phyloP scores from a whole-genome alignment of 2,797 vertebrate genomes.

The Atherinosoma microstoma region DNA sequence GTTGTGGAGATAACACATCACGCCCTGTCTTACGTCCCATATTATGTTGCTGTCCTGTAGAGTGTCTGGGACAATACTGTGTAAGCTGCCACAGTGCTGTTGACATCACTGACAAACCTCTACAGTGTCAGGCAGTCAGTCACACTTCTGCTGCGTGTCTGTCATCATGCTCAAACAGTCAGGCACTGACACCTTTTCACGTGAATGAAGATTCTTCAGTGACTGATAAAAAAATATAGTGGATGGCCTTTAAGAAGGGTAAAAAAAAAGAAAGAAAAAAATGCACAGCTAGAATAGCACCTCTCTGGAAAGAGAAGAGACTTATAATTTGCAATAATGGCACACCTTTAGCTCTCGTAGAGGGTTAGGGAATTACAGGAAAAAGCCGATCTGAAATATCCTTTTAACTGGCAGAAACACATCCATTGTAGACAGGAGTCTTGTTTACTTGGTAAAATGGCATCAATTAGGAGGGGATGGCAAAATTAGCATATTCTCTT shows the following conservation, averaged over 20 bases:
- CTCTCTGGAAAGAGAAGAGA: constrained; percentile 84
- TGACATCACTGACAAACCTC: constrained; percentile 79
- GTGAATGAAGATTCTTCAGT: constrained; percentile 85
- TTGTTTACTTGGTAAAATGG: constrained; percentile 91
- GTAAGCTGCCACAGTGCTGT: constrained; percentile 78
- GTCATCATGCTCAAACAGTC: constrained; percentile 85
- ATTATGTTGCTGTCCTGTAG: constrained; percentile 66
- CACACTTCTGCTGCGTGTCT: constrained; percentile 83
- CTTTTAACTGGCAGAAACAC: constrained; percentile 87
- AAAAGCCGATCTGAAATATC: constrained; percentile 85
- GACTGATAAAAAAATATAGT: constrained; percentile 80
- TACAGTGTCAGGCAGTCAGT: constrained; percentile 79
- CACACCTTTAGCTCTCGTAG: constrained; percentile 85
- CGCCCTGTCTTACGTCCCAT: constrained; percentile 55
- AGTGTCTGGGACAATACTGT: constrained; percentile 72
- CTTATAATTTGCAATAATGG: constrained; percentile 95
- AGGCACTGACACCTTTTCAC: constrained; percentile 86
- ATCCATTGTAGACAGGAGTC: constrained; percentile 84
- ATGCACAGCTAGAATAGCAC: constrained; percentile 81
- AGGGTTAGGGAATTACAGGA: constrained; percentile 84
- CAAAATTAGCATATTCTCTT: constrained; percentile 90
- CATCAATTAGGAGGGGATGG: constrained; percentile 89
- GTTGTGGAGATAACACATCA: constrained; percentile 79
- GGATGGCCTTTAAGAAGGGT: constrained; percentile 77
- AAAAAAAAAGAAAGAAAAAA: constrained; percentile 41